phyloP scores from a whole-genome alignment of 2,888 invertebrate genomes.

The Noctua janthe region DNA sequence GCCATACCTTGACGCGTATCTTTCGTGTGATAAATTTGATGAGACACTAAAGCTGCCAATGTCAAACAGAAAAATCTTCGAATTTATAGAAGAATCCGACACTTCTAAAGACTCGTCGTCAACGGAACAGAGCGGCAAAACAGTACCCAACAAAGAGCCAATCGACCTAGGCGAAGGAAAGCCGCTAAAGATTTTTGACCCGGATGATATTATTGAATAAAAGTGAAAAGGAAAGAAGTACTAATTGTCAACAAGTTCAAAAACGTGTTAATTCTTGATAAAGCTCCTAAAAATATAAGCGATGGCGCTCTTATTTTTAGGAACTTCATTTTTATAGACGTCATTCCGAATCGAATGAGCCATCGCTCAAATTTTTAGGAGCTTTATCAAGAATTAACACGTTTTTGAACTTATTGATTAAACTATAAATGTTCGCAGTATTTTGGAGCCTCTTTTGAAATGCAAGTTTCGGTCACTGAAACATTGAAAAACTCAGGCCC shows the following conservation, averaged over 20 bases:
- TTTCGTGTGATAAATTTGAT: neutral
- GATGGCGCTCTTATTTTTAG: too few species aligned
- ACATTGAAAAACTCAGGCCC: neutral
- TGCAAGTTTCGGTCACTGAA: neutral
- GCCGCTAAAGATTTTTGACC: too few species aligned
- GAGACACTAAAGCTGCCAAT: constrained; percentile 3
- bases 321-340: too few species aligned
- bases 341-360: too few species aligned
- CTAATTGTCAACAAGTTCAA: neutral
- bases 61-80: neutral
- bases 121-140: neutral
- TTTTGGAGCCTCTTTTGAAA: neutral
- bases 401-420: too few species aligned
- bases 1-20: constrained; percentile 4
- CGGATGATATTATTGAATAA: neutral
- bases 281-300: too few species aligned
- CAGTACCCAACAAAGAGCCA: neutral
- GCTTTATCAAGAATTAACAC: too few species aligned
- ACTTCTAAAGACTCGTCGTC: neutral
- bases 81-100: neutral
- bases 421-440: neutral
- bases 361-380: too few species aligned
- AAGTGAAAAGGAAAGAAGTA: neutral
- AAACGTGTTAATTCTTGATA: too few species aligned
- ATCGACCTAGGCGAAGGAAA: neutral